These are phyloP conservation scores for Pygmarrhopalites habei DNA, from an alignment of 1,140 invertebrate genomes.

Conservation along the genomic window DNA sequence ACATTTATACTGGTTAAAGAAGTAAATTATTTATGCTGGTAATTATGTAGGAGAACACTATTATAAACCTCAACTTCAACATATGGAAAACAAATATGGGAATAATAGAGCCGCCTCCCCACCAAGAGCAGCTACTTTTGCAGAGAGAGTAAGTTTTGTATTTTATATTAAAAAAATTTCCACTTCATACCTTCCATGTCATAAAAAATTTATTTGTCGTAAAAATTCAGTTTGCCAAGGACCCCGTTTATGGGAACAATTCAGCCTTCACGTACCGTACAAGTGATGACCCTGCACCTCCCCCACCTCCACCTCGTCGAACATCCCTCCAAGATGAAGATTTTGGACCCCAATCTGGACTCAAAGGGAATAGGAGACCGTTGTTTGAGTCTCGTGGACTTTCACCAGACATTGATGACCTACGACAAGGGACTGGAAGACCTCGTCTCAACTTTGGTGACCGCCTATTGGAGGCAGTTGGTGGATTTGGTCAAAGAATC, in stretches of 20 bases:
- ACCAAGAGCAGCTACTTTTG: slow-evolving; percentile 27
- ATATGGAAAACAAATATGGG: neutral
- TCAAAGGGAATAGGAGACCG: neutral
- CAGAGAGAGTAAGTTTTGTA: slow-evolving; percentile 14
- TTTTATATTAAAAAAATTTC: too few relatives aligned
- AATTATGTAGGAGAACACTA: slow-evolving; percentile 30
- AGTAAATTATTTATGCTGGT: too few relatives aligned
- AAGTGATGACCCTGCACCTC: neutral
- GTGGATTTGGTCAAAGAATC: neutral
- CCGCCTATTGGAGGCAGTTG: neutral
- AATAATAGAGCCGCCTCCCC: slow-evolving; percentile 8
- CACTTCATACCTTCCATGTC: too few relatives aligned
- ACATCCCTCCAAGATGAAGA: slow-evolving; percentile 3
- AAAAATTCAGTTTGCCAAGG: slow-evolving; percentile 10
- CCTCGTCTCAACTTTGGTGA: slow-evolving; percentile 8
- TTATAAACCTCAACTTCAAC: slow-evolving; percentile 24
- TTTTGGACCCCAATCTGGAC: neutral
- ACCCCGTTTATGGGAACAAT: slow-evolving; percentile 16
- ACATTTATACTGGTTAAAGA: too few relatives aligned
- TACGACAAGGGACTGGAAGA: neutral
- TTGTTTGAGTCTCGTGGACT: slow-evolving; percentile 1
- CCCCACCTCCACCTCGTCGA: neutral
- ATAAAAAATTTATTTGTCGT: too few relatives aligned
- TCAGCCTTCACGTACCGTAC: neutral
- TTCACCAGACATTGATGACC: neutral